Percentiles rank a stretch among this genome's conserved stretches.
Conservation (phyloP, 1,140 invertebrate genomes). For the Artemia franciscana region DNA sequence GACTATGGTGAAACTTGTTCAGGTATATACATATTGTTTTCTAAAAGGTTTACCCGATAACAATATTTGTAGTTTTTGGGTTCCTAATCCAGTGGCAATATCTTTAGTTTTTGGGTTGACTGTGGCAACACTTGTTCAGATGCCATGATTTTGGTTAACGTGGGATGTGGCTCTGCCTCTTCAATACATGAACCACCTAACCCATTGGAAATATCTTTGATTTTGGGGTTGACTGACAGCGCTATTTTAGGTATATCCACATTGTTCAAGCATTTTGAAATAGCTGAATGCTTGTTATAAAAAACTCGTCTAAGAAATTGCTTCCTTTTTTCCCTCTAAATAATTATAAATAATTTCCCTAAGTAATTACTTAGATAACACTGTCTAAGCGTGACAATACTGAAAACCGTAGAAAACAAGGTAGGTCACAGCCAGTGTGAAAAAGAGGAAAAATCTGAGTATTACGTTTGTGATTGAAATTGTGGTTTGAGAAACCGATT, state of each 20-base stretch:
- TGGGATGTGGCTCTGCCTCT: slow-evolving; percentile 53
- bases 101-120: slow-evolving; percentile 64
- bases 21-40: neutral
- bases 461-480: too few species aligned
- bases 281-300: too few species aligned
- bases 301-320: too few species aligned
- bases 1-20: neutral
- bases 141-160: slow-evolving; percentile 58
- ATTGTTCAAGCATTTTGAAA: too few species aligned
- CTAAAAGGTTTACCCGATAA: slow-evolving; percentile 35
- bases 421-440: too few species aligned
- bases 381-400: too few species aligned
- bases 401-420: too few species aligned
- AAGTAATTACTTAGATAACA: too few species aligned
- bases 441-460: too few species aligned
- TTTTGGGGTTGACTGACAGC: neutral
- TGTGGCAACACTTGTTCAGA: slow-evolving; percentile 67
- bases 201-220: neutral
- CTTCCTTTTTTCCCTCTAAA: too few species aligned
- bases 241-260: neutral
- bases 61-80: slow-evolving; percentile 55
- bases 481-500: too few species aligned
- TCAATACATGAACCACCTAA: neutral
- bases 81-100: slow-evolving; percentile 40
- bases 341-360: too few species aligned